Evolutionary conservation across 2,888 invertebrate species (phyloP).

Genomic region (Nineta flava): DNA sequence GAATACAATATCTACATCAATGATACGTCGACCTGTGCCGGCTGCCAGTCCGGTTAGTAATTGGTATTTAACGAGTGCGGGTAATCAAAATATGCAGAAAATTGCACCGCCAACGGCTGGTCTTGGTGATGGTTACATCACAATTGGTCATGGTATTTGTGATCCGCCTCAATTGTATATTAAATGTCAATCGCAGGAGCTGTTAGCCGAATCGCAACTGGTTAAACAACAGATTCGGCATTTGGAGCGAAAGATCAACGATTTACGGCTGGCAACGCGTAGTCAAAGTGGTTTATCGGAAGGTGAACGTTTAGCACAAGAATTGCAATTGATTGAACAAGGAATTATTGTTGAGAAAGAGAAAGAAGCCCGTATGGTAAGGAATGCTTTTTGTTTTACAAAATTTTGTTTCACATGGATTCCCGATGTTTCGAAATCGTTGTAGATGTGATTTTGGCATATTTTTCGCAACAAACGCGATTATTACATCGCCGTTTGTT

Average conservation of each 20-base stretch:
- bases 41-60: conserved; percentile 30
- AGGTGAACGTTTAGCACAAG: conserved; percentile 39
- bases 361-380: conserved; percentile 34
- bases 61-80: conserved; percentile 25
- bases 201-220: conserved; percentile 39
- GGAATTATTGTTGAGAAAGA: conserved; percentile 41
- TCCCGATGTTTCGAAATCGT: too few species aligned
- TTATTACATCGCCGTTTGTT: too few species aligned
- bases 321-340: conserved; percentile 41
- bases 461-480: too few species aligned
- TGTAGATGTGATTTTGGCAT: too few species aligned
- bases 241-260: conserved; percentile 43
- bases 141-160: conserved; percentile 25
- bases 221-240: conserved; percentile 41
- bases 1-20: conserved; percentile 19
- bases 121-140: conserved; percentile 31
- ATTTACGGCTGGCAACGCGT: conserved; percentile 39
- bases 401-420: background rate
- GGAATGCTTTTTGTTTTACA: conserved; percentile 13
- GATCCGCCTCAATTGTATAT: conserved; percentile 15
- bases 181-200: conserved; percentile 26
- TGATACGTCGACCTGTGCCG: conserved; percentile 31
- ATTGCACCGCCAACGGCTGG: conserved; percentile 19
- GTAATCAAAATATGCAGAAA: conserved; percentile 18
- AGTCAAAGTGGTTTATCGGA: conserved; percentile 33